Conservation (phyloP, 2,888 invertebrate species). For the Orthonychiurus folsomi region DNA sequence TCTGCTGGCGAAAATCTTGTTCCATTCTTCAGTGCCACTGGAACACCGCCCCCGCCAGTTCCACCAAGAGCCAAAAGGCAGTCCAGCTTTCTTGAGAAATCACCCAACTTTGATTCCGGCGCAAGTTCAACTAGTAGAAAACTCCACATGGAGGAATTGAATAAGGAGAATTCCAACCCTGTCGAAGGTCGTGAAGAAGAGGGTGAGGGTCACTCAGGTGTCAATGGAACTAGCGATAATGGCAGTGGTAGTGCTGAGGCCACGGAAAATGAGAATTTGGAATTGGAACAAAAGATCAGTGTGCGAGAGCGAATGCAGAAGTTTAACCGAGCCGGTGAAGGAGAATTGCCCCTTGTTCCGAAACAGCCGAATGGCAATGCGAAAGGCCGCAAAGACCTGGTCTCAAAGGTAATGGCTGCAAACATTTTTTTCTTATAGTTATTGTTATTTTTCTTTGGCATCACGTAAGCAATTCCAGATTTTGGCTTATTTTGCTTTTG, state of each 20-base stretch:
- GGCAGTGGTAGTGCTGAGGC: constrained; percentile 19
- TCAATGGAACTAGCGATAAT: constrained; percentile 20
- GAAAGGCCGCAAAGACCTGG: constrained; percentile 25
- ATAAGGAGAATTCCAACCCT: constrained; percentile 4
- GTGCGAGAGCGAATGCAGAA: constrained; percentile 88
- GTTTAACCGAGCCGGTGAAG: constrained; percentile 80
- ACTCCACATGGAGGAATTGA: neutral
- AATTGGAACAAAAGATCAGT: constrained; percentile 56
- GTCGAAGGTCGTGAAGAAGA: neutral
- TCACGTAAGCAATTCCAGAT: too few relatives aligned
- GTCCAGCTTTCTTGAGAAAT: constrained; percentile 3
- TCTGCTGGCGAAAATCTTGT: neutral
- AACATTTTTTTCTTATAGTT: too few relatives aligned
- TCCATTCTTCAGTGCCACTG: neutral
- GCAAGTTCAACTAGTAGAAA: neutral
- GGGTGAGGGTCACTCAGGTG: neutral
- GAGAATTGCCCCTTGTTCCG: constrained; percentile 45
- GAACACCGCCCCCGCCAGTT: constrained; percentile 35
- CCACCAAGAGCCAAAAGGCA: constrained; percentile 35
- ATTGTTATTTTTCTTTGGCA: too few relatives aligned
- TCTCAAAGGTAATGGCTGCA: neutral
- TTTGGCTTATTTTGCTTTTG: too few relatives aligned
- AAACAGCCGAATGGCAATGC: constrained; percentile 26
- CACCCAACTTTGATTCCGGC: neutral
- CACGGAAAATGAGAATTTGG: constrained; percentile 16